These are phyloP conservation scores for Percopsis transmontana DNA, from an alignment of 2,113 vertebrate genomes.

Conservation along the genomic window DNA sequence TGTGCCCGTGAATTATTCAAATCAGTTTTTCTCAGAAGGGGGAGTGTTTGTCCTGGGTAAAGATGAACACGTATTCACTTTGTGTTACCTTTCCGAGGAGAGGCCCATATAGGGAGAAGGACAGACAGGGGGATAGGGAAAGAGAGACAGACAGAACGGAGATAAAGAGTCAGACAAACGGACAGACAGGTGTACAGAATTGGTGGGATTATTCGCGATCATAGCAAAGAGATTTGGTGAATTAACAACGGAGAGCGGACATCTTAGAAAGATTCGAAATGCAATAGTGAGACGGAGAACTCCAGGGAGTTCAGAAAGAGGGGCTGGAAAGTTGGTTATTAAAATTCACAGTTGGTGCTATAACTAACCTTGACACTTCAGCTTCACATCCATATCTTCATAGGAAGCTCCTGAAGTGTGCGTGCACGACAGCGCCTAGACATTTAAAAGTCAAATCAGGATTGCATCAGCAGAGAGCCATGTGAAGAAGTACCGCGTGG, in stretches of 20 bases:
- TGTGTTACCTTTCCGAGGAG: too few species aligned
- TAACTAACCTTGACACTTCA: constrained; percentile 58
- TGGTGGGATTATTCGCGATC: background rate
- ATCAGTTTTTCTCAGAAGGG: too few species aligned
- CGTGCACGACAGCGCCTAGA: background rate
- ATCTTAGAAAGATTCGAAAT: background rate
- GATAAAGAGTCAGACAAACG: background rate
- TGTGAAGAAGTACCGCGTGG: too few species aligned
- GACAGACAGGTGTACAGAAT: background rate
- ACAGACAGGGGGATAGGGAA: background rate
- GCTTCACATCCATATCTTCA: constrained; percentile 49
- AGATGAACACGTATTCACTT: too few species aligned
- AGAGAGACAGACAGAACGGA: background rate
- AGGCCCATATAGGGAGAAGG: background rate
- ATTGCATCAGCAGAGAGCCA: too few species aligned
- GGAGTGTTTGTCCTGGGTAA: too few species aligned
- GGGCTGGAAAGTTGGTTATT: constrained; percentile 43
- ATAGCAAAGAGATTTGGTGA: too few species aligned
- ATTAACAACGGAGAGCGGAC: too few species aligned
- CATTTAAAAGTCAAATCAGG: too few species aligned
- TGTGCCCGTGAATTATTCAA: too few species aligned
- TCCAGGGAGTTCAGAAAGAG: constrained; percentile 18
- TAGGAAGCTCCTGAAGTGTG: constrained; percentile 24
- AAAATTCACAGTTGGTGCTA: constrained; percentile 55
- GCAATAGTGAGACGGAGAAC: background rate